phyloP scores from a whole-genome alignment of 2,797 vertebrate genomes.

The Sternotherus odoratus region DNA sequence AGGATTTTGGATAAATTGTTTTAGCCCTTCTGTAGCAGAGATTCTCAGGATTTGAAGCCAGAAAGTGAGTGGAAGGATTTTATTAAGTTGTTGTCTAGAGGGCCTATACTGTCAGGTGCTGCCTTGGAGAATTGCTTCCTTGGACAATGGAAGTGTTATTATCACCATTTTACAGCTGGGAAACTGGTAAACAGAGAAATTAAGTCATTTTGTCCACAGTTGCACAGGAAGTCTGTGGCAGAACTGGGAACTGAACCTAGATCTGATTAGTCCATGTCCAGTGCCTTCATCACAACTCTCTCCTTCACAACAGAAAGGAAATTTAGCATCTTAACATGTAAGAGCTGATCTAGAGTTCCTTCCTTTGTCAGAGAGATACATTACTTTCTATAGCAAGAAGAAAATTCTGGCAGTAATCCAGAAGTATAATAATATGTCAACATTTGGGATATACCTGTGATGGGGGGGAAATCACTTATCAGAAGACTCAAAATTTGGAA shows the following conservation, averaged over 20 bases:
- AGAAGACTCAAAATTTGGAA: not conserved
- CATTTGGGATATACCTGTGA: not conserved
- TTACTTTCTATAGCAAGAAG: not conserved
- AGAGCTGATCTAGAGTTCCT: not conserved
- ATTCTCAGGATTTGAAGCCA: constrained; percentile 4
- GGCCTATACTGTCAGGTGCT: not conserved
- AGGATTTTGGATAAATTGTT: not conserved
- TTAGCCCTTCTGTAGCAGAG: constrained; percentile 10
- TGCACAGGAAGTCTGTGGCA: not conserved
- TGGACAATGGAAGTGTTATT: not conserved
- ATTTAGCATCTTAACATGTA: constrained; percentile 20
- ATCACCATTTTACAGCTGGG: not conserved
- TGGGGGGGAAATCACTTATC: constrained; percentile 7
- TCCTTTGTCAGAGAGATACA: constrained; percentile 13
- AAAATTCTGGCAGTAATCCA: not conserved
- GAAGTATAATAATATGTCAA: not conserved
- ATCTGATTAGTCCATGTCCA: constrained; percentile 8
- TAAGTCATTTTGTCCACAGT: not conserved
- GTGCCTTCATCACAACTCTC: constrained; percentile 2
- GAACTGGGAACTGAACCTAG: not conserved
- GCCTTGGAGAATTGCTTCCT: not conserved
- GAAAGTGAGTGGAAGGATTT: not conserved
- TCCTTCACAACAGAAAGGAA: not conserved
- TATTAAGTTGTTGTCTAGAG: not conserved
- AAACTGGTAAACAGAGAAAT: not conserved